These are phyloP conservation scores for Australoheros facetus DNA, from an alignment of 2,797 vertebrate genomes.

Conservation along the genomic window DNA sequence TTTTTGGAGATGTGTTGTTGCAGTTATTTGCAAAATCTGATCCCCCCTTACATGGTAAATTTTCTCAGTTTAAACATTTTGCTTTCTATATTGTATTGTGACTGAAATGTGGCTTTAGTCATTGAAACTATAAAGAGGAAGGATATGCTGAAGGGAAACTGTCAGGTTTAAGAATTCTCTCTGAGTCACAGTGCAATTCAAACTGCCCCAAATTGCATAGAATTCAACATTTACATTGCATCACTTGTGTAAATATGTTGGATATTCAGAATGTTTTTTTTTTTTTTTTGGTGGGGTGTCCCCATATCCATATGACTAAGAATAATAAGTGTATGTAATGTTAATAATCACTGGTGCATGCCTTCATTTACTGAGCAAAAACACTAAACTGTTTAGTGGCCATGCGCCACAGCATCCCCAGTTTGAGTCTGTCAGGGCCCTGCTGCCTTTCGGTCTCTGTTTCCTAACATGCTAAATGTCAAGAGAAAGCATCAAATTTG, in stretches of 20 bases:
- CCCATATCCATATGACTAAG: background rate
- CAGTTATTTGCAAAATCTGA: background rate
- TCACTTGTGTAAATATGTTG: background rate
- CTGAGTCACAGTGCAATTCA: background rate
- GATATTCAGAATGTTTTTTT: background rate
- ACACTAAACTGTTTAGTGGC: background rate
- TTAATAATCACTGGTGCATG: background rate
- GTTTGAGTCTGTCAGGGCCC: background rate
- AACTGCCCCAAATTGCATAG: conserved; percentile 35
- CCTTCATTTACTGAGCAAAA: background rate
- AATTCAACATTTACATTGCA: background rate
- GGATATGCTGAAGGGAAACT: conserved; percentile 25
- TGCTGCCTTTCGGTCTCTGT: background rate
- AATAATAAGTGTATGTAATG: background rate
- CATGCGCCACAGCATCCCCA: background rate
- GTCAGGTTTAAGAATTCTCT: background rate
- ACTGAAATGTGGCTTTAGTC: background rate
- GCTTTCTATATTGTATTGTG: background rate
- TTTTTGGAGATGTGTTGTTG: background rate
- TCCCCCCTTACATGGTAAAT: background rate
- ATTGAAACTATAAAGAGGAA: conserved; percentile 46
- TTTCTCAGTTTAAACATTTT: background rate
- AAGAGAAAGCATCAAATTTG: background rate
- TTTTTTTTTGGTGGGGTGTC: background rate
- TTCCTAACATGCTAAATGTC: background rate